Percentiles rank a stretch among this genome's conserved stretches.
These are phyloP conservation scores for Drosophila sproati DNA, from an alignment of 1,140 invertebrate genomes.

Conservation along the genomic window DNA sequence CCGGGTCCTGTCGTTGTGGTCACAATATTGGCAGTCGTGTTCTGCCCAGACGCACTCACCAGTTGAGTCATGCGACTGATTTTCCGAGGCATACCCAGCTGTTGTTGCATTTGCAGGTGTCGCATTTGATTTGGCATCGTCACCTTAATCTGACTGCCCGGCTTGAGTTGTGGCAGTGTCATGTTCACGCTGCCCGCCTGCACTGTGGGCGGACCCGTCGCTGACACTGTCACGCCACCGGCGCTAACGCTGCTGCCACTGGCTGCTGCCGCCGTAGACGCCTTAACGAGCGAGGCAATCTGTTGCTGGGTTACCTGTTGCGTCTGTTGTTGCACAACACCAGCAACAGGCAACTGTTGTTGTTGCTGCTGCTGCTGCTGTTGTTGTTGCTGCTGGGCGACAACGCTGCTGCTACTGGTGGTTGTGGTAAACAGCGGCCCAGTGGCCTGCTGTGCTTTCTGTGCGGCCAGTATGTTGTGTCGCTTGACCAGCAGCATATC, in stretches of 20 bases:
- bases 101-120: conserved; percentile 89
- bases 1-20: conserved; percentile 44
- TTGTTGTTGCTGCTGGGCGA: conserved; percentile 33
- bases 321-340: conserved; percentile 46
- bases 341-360: conserved; percentile 35
- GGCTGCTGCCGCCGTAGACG: conserved; percentile 83
- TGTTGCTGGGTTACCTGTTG: conserved; percentile 79
- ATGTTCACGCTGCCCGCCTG: conserved; percentile 84
- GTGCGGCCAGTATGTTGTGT: conserved; percentile 86
- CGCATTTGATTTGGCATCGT: conserved; percentile 88
- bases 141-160: conserved; percentile 85
- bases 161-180: conserved; percentile 80
- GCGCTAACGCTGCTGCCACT: conserved; percentile 69
- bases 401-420: conserved; percentile 29
- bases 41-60: conserved; percentile 84
- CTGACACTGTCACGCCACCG: conserved; percentile 74
- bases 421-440: conserved; percentile 74
- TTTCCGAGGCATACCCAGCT: conserved; percentile 88
- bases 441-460: conserved; percentile 86
- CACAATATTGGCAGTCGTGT: conserved; percentile 66
- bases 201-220: conserved; percentile 85
- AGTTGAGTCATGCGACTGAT: conserved; percentile 87
- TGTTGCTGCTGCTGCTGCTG: conserved; percentile 30
- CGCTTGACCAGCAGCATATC: conserved; percentile 90
- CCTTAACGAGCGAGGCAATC: conserved; percentile 82